Conservation (phyloP, 2,888 invertebrate species). For the Calameuta pallipes region DNA sequence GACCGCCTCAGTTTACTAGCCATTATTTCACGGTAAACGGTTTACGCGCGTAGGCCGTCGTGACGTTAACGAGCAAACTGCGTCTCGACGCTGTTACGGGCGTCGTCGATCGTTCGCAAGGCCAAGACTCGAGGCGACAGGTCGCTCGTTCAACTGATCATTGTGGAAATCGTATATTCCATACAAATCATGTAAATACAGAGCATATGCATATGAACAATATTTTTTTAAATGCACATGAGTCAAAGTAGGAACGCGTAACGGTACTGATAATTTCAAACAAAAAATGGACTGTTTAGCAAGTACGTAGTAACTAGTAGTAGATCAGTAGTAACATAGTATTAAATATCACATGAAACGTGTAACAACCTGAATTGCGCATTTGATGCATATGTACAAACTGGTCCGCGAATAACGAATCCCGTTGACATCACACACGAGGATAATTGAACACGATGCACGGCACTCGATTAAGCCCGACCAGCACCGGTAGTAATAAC, state of each 20-base stretch:
- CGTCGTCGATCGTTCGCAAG: neutral
- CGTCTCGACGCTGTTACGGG: neutral
- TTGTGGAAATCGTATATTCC: neutral
- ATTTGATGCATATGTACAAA: slow-evolving; percentile 57
- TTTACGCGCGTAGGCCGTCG: neutral
- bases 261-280: no score
- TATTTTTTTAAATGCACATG: neutral
- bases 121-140: neutral
- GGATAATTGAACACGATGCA: slow-evolving; percentile 17
- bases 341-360: slow-evolving; percentile 35
- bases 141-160: neutral
- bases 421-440: slow-evolving; percentile 53
- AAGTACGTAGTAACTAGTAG: no score
- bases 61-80: neutral
- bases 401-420: slow-evolving; percentile 49
- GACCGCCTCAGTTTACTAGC: neutral
- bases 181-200: neutral
- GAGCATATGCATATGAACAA: neutral
- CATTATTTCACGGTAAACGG: neutral
- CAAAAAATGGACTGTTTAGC: no score
- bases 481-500: slow-evolving; percentile 11
- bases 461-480: slow-evolving; percentile 22
- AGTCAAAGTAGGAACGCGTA: no score
- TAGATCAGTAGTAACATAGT: no score
- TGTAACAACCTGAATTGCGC: slow-evolving; percentile 51